phyloP scores from a whole-genome alignment of 2,888 invertebrate species.

The Taphrorychus bicolor region DNA sequence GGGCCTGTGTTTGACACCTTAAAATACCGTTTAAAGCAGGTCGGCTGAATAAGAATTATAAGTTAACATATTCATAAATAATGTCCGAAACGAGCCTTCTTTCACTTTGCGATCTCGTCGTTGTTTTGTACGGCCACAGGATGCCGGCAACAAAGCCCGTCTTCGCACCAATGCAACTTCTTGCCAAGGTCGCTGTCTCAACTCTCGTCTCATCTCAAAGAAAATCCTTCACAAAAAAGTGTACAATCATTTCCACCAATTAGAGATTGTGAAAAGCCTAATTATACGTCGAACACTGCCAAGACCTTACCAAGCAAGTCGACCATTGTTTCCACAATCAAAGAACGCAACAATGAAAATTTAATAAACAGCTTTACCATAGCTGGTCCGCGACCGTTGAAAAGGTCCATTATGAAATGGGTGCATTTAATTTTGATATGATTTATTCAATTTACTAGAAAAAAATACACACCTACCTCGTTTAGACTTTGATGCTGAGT shows the following conservation, averaged over 20 bases:
- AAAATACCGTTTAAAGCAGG: slow-evolving; percentile 36
- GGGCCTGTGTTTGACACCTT: slow-evolving; percentile 36
- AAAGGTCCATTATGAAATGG: slow-evolving; percentile 24
- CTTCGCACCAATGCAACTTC: too few relatives aligned
- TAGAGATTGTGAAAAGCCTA: not conserved
- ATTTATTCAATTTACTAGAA: slow-evolving; percentile 15
- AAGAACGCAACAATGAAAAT: slow-evolving; percentile 6
- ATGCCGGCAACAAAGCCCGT: not conserved
- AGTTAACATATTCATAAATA: slow-evolving; percentile 39
- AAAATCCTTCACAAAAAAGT: not conserved
- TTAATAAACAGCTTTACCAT: slow-evolving; percentile 9
- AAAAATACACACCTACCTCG: slow-evolving; percentile 16
- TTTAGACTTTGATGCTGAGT: slow-evolving; percentile 19
- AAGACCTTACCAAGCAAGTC: not conserved
- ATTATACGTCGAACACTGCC: not conserved
- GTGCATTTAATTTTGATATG: slow-evolving; percentile 25
- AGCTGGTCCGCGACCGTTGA: not conserved
- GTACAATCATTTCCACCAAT: slow-evolving; percentile 8
- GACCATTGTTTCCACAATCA: slow-evolving; percentile 8
- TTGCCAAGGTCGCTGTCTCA: not conserved
- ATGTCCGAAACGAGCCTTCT: slow-evolving; percentile 33
- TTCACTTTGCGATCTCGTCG: slow-evolving; percentile 28
- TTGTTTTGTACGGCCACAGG: slow-evolving; percentile 7
- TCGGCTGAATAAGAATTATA: slow-evolving; percentile 31
- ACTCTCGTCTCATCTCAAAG: not conserved